Conservation (phyloP, 2,797 vertebrate genomes). For the Enteromius anoplus region DNA sequence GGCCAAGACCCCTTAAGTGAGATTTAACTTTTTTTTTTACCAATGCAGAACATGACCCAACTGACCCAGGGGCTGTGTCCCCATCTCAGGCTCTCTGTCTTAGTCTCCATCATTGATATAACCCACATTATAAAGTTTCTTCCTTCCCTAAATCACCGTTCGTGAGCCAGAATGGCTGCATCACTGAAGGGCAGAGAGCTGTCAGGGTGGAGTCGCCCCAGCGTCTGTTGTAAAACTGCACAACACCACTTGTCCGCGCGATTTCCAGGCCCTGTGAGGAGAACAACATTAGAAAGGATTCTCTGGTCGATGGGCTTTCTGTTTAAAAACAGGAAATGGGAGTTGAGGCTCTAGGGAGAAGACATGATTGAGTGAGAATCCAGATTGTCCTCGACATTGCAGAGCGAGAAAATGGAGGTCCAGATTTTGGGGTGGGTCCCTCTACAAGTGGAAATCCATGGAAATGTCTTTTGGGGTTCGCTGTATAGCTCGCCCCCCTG, state of each 20-base stretch:
- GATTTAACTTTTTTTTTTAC: constrained; percentile 13
- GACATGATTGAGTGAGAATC: constrained; percentile 69
- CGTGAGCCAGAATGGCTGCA: constrained; percentile 62
- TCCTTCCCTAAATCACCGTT: constrained; percentile 39
- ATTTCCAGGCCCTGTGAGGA: constrained; percentile 48
- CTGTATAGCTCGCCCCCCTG: neutral
- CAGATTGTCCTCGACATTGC: constrained; percentile 57
- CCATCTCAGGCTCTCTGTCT: constrained; percentile 24
- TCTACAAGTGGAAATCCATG: constrained; percentile 4
- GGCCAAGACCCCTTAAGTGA: neutral
- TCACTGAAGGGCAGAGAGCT: constrained; percentile 41
- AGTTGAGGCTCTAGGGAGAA: constrained; percentile 66
- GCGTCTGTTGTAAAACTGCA: constrained; percentile 53
- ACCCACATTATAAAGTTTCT: constrained; percentile 55
- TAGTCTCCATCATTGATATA: constrained; percentile 42
- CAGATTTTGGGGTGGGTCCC: constrained; percentile 16
- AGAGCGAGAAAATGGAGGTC: constrained; percentile 26
- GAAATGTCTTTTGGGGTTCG: constrained; percentile 44
- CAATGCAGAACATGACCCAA: neutral
- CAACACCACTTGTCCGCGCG: constrained; percentile 66
- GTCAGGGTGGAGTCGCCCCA: constrained; percentile 63
- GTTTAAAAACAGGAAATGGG: constrained; percentile 75
- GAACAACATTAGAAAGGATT: constrained; percentile 58
- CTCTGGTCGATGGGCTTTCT: constrained; percentile 51
- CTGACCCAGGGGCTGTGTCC: constrained; percentile 18